phyloP scores from a whole-genome alignment of 2,797 vertebrate genomes.

The Crenichthys baileyi region DNA sequence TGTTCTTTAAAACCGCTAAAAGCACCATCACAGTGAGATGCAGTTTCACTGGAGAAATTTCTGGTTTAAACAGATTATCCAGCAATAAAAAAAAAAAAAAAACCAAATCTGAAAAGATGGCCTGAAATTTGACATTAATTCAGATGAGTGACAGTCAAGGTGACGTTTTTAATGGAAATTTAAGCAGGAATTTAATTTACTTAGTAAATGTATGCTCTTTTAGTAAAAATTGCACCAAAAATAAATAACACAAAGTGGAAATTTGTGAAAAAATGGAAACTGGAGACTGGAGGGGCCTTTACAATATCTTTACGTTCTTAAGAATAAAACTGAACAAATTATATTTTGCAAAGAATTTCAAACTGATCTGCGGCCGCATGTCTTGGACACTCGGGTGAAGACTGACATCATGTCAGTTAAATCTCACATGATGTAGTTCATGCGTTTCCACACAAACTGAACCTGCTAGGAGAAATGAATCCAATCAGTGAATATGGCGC shows the following conservation, averaged over 20 bases:
- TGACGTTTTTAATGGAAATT: neutral
- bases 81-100: neutral
- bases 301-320: neutral
- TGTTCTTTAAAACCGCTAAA: neutral
- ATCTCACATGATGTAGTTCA: neutral
- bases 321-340: neutral
- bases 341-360: neutral
- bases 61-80: neutral
- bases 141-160: neutral
- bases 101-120: neutral
- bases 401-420: neutral
- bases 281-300: neutral
- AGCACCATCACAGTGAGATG: neutral
- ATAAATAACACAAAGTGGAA: neutral
- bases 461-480: neutral
- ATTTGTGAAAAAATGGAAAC: neutral
- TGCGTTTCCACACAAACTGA: neutral
- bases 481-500: too few relatives aligned
- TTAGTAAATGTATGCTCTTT: too few relatives aligned
- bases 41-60: neutral
- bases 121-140: neutral
- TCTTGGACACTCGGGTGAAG: too few relatives aligned
- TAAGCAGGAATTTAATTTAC: neutral
- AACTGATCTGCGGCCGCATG: too few relatives aligned
- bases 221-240: neutral